These are phyloP conservation scores for Meriones psammophilus DNA, from an alignment of 2,797 vertebrate genomes.

Conservation along the genomic window DNA sequence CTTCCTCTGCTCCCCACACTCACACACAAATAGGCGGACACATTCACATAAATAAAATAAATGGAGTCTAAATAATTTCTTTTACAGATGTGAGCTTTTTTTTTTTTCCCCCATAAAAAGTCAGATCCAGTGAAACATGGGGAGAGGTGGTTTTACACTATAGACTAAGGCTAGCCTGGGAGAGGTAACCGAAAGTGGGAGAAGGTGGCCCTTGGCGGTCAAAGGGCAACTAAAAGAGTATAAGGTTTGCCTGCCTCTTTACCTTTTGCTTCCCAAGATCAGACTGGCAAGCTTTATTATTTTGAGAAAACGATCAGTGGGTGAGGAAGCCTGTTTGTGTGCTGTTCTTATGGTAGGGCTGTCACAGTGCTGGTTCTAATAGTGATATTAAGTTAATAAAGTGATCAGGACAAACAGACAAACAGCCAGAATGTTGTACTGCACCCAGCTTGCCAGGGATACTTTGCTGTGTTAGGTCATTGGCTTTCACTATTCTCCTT, in stretches of 20 bases:
- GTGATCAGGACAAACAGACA: background rate
- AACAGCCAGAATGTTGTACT: background rate
- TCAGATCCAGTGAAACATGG: background rate
- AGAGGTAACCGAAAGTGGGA: background rate
- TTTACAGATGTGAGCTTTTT: constrained; percentile 37
- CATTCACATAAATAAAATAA: background rate
- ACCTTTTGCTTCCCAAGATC: background rate
- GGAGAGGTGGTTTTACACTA: background rate
- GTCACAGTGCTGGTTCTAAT: too few species aligned
- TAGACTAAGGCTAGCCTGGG: too few species aligned
- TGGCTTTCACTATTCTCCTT: background rate
- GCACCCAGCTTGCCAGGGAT: background rate
- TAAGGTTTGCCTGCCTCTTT: background rate
- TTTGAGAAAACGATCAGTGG: background rate
- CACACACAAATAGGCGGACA: background rate
- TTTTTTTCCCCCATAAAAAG: background rate
- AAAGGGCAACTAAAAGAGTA: too few species aligned
- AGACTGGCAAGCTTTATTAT: background rate
- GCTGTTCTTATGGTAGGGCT: background rate
- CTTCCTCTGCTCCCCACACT: background rate
- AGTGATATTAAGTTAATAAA: too few species aligned
- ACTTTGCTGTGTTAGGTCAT: background rate
- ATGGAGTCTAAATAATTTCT: background rate
- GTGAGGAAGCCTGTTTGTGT: background rate
- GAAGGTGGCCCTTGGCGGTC: background rate